Percentiles rank a stretch among this genome's conserved stretches.
phyloP scores from a whole-genome alignment of 2,888 invertebrate genomes.

The Craniophora ligustri region DNA sequence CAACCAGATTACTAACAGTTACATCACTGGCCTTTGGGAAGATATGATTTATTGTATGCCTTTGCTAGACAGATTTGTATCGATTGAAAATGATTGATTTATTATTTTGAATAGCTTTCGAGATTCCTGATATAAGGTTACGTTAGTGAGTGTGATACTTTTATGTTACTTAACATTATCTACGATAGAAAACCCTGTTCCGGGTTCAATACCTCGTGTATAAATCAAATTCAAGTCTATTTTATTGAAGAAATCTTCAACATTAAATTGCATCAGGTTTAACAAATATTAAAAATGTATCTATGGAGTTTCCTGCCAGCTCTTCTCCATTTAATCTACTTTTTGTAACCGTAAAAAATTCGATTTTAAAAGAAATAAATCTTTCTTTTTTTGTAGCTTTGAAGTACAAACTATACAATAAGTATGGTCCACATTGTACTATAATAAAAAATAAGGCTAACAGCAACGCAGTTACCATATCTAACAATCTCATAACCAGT shows the following conservation, averaged over 20 bases:
- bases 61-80: conserved; percentile 1
- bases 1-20: conserved; percentile 23
- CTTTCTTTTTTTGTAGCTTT: too few species aligned
- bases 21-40: conserved; percentile 18
- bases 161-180: background rate
- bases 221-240: too few species aligned
- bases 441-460: conserved; percentile 33
- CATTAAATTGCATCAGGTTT: too few species aligned
- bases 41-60: conserved; percentile 10
- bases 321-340: too few species aligned
- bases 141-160: background rate
- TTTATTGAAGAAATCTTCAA: too few species aligned
- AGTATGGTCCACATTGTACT: too few species aligned
- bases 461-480: conserved; percentile 17
- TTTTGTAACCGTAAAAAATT: too few species aligned
- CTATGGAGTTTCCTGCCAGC: too few species aligned
- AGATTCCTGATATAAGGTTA: background rate
- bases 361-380: too few species aligned
- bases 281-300: too few species aligned
- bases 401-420: too few species aligned
- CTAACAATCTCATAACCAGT: conserved; percentile 36
- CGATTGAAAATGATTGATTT: conserved; percentile 1
- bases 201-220: too few species aligned
- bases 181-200: background rate
- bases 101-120: background rate